Conservation (phyloP, 2,797 vertebrate genomes). For the Acanthurus leucopareius region DNA sequence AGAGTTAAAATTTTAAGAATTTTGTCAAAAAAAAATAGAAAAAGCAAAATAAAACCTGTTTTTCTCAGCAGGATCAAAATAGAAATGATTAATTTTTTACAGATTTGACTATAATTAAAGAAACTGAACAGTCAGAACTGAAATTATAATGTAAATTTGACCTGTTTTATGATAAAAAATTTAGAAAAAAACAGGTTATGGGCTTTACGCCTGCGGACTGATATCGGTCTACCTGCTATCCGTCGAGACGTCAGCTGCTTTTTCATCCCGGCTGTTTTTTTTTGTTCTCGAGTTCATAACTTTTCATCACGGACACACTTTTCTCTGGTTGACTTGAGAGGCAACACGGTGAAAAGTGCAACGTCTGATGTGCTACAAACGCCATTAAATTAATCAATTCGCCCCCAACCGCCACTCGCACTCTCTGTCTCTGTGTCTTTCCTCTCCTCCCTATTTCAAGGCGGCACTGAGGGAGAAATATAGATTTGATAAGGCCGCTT, state of each 20-base stretch:
- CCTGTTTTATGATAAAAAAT: no score
- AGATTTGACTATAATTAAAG: no score
- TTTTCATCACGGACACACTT: constrained; percentile 41
- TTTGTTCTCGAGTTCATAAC: constrained; percentile 17
- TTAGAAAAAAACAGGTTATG: no score
- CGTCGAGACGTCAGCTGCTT: background rate
- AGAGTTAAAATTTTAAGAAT: no score
- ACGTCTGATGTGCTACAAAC: constrained; percentile 56
- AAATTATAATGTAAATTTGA: no score
- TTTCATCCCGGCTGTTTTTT: background rate
- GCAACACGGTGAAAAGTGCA: constrained; percentile 36
- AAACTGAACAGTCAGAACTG: no score
- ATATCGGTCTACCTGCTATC: background rate
- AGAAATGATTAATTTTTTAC: no score
- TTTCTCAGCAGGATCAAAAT: no score
- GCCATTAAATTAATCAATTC: constrained; percentile 68
- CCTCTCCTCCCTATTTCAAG: constrained; percentile 36
- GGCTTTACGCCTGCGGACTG: background rate
- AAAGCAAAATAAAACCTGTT: no score
- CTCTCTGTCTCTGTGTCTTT: constrained; percentile 13
- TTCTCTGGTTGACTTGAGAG: constrained; percentile 50
- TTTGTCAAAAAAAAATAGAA: no score
- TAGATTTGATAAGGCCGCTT: constrained; percentile 67
- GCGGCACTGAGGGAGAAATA: constrained; percentile 62
- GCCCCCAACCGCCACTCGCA: constrained; percentile 5